Conservation (phyloP, 2,888 invertebrate species). For the Drosophila tanythrix region DNA sequence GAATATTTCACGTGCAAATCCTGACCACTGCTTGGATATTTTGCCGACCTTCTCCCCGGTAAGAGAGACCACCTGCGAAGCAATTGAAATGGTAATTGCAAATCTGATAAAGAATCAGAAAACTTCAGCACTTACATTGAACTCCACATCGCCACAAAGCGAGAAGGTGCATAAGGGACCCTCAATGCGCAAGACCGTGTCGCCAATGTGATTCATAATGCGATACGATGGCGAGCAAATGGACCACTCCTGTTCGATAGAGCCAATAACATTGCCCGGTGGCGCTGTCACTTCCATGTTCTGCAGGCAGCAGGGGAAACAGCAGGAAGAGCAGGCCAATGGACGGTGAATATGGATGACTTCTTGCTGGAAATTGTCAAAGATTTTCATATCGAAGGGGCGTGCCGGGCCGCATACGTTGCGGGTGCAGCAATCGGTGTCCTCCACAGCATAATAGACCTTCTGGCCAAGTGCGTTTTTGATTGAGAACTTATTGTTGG, state of each 20-base stretch:
- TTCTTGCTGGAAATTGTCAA: slow-evolving; percentile 93
- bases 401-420: slow-evolving; percentile 93
- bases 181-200: slow-evolving; percentile 91
- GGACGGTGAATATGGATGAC: slow-evolving; percentile 94
- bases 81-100: neutral
- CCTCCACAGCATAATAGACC: slow-evolving; percentile 92
- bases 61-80: slow-evolving; percentile 89
- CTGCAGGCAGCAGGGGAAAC: slow-evolving; percentile 94
- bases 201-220: slow-evolving; percentile 90
- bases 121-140: slow-evolving; percentile 87
- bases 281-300: slow-evolving; percentile 91
- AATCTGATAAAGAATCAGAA: neutral
- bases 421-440: slow-evolving; percentile 93
- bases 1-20: slow-evolving; percentile 91
- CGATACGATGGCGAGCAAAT: slow-evolving; percentile 90
- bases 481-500: slow-evolving; percentile 94
- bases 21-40: slow-evolving; percentile 96
- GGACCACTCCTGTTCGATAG: slow-evolving; percentile 91
- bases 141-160: slow-evolving; percentile 93
- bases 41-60: slow-evolving; percentile 93
- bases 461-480: slow-evolving; percentile 92
- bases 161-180: slow-evolving; percentile 93
- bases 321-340: slow-evolving; percentile 92
- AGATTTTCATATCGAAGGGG: slow-evolving; percentile 94
- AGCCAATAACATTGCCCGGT: slow-evolving; percentile 89